Evolutionary conservation across 2,888 invertebrate species (phyloP), one percentile per base, ranked within the genome.

Genomic region (Drosophila neoperkinsi): DNA sequence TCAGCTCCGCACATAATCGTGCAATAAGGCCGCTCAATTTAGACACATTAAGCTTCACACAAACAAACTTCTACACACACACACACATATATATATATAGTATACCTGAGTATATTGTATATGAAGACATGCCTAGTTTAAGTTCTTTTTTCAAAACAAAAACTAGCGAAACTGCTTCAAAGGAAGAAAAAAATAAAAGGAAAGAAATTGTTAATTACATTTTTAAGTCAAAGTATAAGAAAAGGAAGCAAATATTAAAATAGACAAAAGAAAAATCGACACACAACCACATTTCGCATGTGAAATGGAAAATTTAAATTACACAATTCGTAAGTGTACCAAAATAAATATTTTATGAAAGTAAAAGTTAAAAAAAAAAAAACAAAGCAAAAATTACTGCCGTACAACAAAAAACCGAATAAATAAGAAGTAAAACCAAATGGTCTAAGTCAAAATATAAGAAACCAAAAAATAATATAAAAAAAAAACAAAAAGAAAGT

Each of bases 1-100:
- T 97, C 97, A 85, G 98, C 98, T 92, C 98, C 98, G 84, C 98
- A 98, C 94, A 98, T 98, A 94, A 97, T 98, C 94, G 98, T 98
- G 94, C 97, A 98, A 95, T 97, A 96, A 95, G 84, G 79, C 77
- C 70, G 77, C 81, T 81, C 74, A 74, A 81, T 69, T 81, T 84
- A 90, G 79, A 67, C 63, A 74, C 49, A 16, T 67, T 85, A 85
- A 89, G 85, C 58, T 71, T 78, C 67, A 74, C 57, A 65, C 67
- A 64, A 50, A 56, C 49, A 64, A 18, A 50, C 61, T 65, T 21
- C 60, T 41, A 72, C 34, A 61, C 43, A 57, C 46, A 70, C 53
- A 36, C 62, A 65, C 30, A 28, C 13, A 55, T 57, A 43, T 30
- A 59, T 66, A 62, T 60, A 65, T 71, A 68, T 63, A 67, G 46